These are phyloP conservation scores for Druon quercuslanigerum DNA, from an alignment of 1,140 invertebrate genomes.

Conservation along the genomic window DNA sequence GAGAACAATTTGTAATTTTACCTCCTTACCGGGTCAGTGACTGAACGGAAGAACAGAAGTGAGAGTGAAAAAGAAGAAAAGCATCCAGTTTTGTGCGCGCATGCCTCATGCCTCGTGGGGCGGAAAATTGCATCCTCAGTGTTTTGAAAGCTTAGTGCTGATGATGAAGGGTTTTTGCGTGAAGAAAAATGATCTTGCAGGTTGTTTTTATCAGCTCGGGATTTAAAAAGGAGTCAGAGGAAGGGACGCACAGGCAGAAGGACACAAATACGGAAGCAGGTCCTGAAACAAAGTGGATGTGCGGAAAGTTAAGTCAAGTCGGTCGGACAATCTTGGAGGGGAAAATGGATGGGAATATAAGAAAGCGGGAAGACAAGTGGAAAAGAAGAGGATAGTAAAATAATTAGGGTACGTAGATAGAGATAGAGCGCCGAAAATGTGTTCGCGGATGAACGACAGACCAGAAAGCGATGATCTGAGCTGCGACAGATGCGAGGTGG, in stretches of 20 bases:
- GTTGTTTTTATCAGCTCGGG: conserved; percentile 11
- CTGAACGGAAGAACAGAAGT: conserved; percentile 35
- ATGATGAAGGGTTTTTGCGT: conserved; percentile 41
- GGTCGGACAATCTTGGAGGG: conserved; percentile 34
- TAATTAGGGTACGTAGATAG: conserved; percentile 34
- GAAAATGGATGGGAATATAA: neutral
- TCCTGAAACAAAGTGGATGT: conserved; percentile 45
- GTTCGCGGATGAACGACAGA: conserved; percentile 33
- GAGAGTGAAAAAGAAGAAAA: conserved; percentile 44
- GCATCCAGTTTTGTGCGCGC: conserved; percentile 48
- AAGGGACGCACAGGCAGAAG: conserved; percentile 39
- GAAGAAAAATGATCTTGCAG: conserved; percentile 34
- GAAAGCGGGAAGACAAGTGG: neutral
- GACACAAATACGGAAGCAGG: conserved; percentile 47
- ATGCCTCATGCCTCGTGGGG: conserved; percentile 56
- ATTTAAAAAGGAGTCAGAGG: conserved; percentile 33
- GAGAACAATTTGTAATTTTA: conserved; percentile 35
- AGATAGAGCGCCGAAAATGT: conserved; percentile 33
- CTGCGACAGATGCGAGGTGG: conserved; percentile 53
- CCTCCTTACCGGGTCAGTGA: conserved; percentile 21
- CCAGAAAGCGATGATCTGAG: conserved; percentile 47
- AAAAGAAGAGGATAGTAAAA: neutral
- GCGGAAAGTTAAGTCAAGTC: conserved; percentile 38
- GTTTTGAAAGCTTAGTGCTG: conserved; percentile 34
- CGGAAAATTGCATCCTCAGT: conserved; percentile 51